Base-by-base conservation (phyloP, 2,888 invertebrate genomes). In the Ochropleura plecta region DNA sequence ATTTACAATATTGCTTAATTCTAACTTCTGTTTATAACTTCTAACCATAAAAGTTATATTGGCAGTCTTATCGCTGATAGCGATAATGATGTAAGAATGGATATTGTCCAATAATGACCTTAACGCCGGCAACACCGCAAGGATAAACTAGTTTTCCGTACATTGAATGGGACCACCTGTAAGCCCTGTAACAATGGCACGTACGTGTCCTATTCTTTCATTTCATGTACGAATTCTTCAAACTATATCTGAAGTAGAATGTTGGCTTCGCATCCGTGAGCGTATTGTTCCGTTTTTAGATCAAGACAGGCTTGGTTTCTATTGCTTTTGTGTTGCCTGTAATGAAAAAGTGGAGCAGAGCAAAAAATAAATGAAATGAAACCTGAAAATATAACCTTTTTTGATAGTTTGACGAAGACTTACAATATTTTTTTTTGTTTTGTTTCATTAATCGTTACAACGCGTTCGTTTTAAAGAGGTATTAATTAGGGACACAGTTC, bases 241-340 rank as follows among this genome's bases (percentile, higher is more conserved):
- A 69, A 67, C 59, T 68, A 16, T 68, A 67, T 55, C 63, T 76
- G 66, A 62, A 62, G 44, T 62, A 62, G 62, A 44, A 79, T 57
- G 73, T 57, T 77, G 74, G 74, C 51, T 68, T 53, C 65, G 62
- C 46, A 69, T 69, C 63, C 68, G 64, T 48, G 66, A n/a, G 16
- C 57, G 55, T 74, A 78, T 81, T 72, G 82, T 71, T 71, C 74
- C 57, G 42, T 78, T 71, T 81, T 81, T 78, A 69, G 62, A 82
- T 71, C 70, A 66, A 74, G 59, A 46, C 18, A 79, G 66, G 64
- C 49, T 69, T 53, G 67, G 40, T 51, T 77, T 71, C 55, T 71
- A 69, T 66, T 42, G 48, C 70, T 78, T 74, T 81, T 75, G 74
- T 81, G 67, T 60, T 51, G 57, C 48, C 40, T 20, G 46, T 65